phyloP scores from a whole-genome alignment of 2,888 invertebrate genomes.

The Drosophila emarginata region DNA sequence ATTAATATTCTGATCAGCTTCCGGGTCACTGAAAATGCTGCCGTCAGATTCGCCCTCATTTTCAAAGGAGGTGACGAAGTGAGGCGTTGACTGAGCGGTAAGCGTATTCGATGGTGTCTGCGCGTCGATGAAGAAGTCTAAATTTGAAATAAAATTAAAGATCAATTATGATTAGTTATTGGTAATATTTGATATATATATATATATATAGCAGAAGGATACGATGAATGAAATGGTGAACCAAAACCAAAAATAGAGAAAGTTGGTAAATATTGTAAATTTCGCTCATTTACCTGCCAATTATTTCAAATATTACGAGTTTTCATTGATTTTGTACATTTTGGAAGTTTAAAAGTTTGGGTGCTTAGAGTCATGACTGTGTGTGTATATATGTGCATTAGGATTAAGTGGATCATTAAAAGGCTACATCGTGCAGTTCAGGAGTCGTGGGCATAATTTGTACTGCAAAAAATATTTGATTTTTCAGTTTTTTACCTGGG shows the following conservation, averaged over 20 bases:
- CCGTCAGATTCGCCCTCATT: slow-evolving; percentile 64
- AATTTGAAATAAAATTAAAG: background rate
- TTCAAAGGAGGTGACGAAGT: slow-evolving; percentile 39
- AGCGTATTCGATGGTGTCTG: slow-evolving; percentile 59
- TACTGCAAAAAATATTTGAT: slow-evolving; percentile 75
- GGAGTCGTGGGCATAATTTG: slow-evolving; percentile 80
- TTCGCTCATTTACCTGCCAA: slow-evolving; percentile 60
- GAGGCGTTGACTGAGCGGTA: slow-evolving; percentile 28
- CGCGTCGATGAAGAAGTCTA: slow-evolving; percentile 80
- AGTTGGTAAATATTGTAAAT: slow-evolving; percentile 8
- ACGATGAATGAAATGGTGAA: background rate
- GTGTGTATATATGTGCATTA: slow-evolving; percentile 50
- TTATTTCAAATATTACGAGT: slow-evolving; percentile 27
- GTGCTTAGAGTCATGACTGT: slow-evolving; percentile 28
- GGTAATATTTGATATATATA: background rate
- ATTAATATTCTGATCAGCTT: slow-evolving; percentile 68
- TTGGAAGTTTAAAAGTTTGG: slow-evolving; percentile 31
- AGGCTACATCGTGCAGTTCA: slow-evolving; percentile 79
- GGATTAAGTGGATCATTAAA: slow-evolving; percentile 47
- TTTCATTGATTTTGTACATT: slow-evolving; percentile 31
- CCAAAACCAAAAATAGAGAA: background rate
- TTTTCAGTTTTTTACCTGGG: slow-evolving; percentile 33
- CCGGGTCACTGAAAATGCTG: slow-evolving; percentile 71
- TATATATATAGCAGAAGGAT: background rate
- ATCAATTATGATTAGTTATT: background rate